A percentile compares a stretch with the other conserved stretches of the same genome.
Evolutionary conservation across 2,888 invertebrate species (phyloP).

Genomic region (Euplagia quadripunctaria): DNA sequence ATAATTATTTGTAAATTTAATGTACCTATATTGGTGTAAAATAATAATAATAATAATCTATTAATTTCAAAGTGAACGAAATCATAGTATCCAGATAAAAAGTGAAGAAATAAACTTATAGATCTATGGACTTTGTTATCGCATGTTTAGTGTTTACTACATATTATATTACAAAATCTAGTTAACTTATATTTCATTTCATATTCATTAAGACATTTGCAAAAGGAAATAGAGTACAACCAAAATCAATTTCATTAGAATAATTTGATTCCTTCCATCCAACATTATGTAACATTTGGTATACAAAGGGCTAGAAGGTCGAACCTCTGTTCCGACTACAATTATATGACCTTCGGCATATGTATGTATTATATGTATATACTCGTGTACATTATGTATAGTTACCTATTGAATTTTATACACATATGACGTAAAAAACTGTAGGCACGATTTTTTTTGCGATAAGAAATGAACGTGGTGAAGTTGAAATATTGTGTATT

Average conservation of each 20-base stretch:
- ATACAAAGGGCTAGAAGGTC: constrained; percentile 33
- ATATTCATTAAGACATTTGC: not conserved
- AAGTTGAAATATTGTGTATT: not conserved
- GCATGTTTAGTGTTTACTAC: not conserved
- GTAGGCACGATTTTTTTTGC: not conserved
- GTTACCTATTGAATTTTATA: not conserved
- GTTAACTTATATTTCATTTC: not conserved
- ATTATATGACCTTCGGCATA: constrained; percentile 41
- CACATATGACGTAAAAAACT: not conserved
- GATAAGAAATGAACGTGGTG: not conserved
- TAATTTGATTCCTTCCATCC: constrained; percentile 15
- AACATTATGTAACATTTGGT: constrained; percentile 23
- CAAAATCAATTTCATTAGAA: constrained; percentile 33
- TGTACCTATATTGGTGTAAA: no score
- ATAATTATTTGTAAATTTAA: no score
- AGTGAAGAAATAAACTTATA: no score
- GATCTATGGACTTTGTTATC: no score
- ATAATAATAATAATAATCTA: no score
- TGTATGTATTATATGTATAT: constrained; percentile 10
- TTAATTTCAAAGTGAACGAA: no score
- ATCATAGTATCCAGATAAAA: no score
- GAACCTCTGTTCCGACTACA: constrained; percentile 33
- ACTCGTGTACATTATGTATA: constrained; percentile 3
- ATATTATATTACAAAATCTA: not conserved
- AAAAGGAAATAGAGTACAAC: constrained; percentile 22